Percentiles rank a stretch among this genome's conserved stretches.
phyloP scores from a whole-genome alignment of 2,888 invertebrate species.

The Eudemis profundana region DNA sequence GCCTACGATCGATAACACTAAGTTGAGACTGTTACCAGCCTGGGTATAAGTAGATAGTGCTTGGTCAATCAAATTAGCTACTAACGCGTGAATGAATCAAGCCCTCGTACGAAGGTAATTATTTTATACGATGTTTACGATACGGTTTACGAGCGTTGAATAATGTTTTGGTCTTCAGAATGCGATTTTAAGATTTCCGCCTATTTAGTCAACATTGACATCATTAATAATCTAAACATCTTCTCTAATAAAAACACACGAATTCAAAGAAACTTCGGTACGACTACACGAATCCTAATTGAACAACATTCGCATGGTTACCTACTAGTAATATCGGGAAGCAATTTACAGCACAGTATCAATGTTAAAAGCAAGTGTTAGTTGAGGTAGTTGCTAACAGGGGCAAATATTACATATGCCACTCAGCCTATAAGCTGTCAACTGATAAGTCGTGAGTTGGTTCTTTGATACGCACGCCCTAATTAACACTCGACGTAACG shows the following conservation, averaged over 20 bases:
- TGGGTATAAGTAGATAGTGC: background rate
- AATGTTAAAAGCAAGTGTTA: background rate
- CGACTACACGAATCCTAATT: too few species aligned
- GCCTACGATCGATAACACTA: slow-evolving; percentile 14
- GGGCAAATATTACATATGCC: slow-evolving; percentile 24
- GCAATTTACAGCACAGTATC: background rate
- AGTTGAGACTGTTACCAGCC: background rate
- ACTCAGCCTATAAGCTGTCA: slow-evolving; percentile 26
- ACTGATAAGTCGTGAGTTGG: slow-evolving; percentile 36
- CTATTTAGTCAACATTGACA: background rate
- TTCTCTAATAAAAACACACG: too few species aligned
- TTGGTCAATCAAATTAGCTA: background rate
- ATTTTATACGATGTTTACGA: slow-evolving; percentile 10
- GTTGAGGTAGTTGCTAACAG: background rate
- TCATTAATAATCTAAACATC: too few species aligned
- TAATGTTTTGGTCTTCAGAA: slow-evolving; percentile 2
- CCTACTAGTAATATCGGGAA: too few species aligned
- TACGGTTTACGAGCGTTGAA: slow-evolving; percentile 11
- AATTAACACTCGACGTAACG: slow-evolving; percentile 36
- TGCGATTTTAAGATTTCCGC: slow-evolving; percentile 10
- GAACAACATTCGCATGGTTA: too few species aligned
- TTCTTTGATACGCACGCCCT: slow-evolving; percentile 38
- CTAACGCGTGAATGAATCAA: background rate
- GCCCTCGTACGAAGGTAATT: background rate
- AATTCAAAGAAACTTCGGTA: too few species aligned